Conservation (phyloP, 2,113 vertebrate genomes). For the Lepus europaeus region DNA sequence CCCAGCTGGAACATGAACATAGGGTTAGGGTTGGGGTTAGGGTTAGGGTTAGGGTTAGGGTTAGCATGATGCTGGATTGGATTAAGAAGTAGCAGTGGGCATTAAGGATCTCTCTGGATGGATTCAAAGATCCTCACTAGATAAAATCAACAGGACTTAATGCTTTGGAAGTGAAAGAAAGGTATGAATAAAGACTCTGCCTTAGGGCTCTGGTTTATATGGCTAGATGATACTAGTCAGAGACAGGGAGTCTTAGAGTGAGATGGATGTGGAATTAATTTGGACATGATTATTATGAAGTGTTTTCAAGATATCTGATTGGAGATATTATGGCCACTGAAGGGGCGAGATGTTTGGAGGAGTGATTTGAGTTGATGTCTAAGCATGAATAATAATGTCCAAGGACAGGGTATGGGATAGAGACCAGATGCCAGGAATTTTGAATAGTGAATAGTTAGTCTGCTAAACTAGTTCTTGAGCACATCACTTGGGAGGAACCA, state of each 20-base stretch:
- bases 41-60: too few relatives aligned
- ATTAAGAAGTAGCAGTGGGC: not conserved
- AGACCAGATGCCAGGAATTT: not conserved
- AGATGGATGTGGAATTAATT: not conserved
- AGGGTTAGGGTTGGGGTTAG: too few relatives aligned
- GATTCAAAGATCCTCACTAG: not conserved
- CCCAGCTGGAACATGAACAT: not conserved
- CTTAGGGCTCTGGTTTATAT: not conserved
- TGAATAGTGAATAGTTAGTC: not conserved
- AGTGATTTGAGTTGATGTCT: not conserved
- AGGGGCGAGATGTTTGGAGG: not conserved
- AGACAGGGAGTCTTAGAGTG: not conserved
- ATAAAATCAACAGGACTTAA: not conserved
- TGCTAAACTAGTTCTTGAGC: not conserved
- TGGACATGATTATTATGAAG: not conserved
- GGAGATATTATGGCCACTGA: not conserved
- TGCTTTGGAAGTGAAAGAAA: not conserved
- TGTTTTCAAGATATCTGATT: not conserved
- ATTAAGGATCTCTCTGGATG: not conserved
- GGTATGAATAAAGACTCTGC: not conserved
- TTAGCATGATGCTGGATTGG: not conserved
- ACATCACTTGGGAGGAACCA: conserved; percentile 1
- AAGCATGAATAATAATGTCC: not conserved
- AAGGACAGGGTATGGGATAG: not conserved
- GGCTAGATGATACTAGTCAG: not conserved